Evolutionary conservation across 2,888 invertebrate species (phyloP), one percentile per base, ranked within the genome.

Genomic region (Halocaridina rubra): DNA sequence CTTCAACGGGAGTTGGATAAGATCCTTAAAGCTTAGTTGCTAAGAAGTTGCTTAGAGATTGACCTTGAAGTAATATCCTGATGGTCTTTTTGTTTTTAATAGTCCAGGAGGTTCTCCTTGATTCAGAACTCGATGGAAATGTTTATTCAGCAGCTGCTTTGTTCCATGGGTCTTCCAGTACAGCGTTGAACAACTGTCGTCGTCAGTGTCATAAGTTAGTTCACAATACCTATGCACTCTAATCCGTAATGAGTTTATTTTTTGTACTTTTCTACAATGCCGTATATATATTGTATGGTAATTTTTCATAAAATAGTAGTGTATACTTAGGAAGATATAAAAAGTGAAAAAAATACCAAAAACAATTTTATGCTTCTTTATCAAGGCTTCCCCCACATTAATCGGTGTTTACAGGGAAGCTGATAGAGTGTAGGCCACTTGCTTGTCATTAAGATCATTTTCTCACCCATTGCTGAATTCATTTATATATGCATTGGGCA

Each of bases 241-340:
- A 84, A 84, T 84, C 84, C 84, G 84, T 84, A 84, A 84, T 84
- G 74, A 84, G 84, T 84, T 84, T 84, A 84, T 84, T 84, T 84
- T 84, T 84, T 84, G 84, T 84, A 84, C 84, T 84, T 84, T 84
- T 84, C 84, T 84, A 84, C 84, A 84, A 75, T 74, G 84, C 84
- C 84, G 84, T 84, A 84, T 84, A 84, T 84, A 84, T 84, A 84
- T 84, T 84, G 84, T 84, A 84, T 84, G 84, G 84, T 84, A 84
- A 84, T 84, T 84, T 84, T 84, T 84, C 84, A 84, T 84, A 84
- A 84, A 84, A 84, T 84, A 74, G 80, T 84, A 84, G 84, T 84
- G 84, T 84, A 84, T 84, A 84, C 84, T 84, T 84, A 84, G 84
- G 79, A 84, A 75, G 84, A 84, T 84, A 82, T 78, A 80, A 72